Evolutionary conservation across 2,797 vertebrate species (phyloP).

Genomic region (Melanotaenia maccullochi): DNA sequence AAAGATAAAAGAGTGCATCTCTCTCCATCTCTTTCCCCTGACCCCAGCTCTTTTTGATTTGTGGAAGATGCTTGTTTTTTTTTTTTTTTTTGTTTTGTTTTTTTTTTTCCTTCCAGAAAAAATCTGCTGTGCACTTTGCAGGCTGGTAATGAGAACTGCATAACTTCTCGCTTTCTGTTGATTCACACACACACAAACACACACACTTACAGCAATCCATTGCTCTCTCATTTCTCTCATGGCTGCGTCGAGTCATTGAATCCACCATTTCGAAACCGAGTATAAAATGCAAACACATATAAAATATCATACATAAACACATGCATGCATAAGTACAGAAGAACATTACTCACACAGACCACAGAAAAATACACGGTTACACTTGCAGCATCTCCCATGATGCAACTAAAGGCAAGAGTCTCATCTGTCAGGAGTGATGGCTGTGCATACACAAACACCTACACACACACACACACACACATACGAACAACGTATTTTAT

Average conservation of each 20-base stretch:
- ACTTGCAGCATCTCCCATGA: conserved; percentile 55
- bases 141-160: conserved; percentile 38
- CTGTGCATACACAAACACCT: neutral
- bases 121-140: conserved; percentile 44
- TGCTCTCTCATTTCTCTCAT: conserved; percentile 3
- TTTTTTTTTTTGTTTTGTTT: neutral
- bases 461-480: neutral
- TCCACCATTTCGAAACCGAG: conserved; percentile 24
- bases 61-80: conserved; percentile 42
- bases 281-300: conserved; percentile 5
- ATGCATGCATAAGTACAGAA: neutral
- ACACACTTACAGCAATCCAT: neutral
- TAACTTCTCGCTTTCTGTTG: conserved; percentile 16
- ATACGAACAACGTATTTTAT: neutral
- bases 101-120: conserved; percentile 29
- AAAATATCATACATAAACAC: conserved; percentile 2
- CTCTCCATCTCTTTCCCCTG: conserved; percentile 27
- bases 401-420: conserved; percentile 59
- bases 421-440: conserved; percentile 31
- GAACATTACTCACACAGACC: conserved; percentile 11
- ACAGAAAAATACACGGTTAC: conserved; percentile 20
- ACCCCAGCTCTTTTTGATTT: conserved; percentile 51
- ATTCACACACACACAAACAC: neutral
- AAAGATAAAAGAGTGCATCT: conserved; percentile 62
- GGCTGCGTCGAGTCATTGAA: conserved; percentile 1